A percentile compares a stretch with the other conserved stretches of the same genome.
Conservation (phyloP, 1,140 invertebrate species). For the Ceratina japonica region DNA sequence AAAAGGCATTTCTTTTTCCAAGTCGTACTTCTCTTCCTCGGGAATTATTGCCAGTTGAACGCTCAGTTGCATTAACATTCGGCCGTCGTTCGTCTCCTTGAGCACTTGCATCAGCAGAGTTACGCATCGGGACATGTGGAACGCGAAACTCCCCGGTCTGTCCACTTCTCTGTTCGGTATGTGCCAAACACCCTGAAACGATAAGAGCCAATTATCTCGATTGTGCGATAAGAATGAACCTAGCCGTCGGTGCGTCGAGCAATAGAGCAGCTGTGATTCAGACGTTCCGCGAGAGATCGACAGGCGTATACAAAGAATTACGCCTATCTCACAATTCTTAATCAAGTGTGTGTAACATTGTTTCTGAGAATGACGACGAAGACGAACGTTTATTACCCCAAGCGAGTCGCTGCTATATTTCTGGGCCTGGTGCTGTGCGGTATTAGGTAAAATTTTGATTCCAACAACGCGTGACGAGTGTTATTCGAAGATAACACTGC, state of each 20-base stretch:
- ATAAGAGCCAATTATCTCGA: background rate
- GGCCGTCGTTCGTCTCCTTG: slow-evolving; percentile 88
- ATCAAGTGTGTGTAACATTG: too few species aligned
- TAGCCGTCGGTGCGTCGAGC: too few species aligned
- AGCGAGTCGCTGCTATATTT: background rate
- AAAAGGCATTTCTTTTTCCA: slow-evolving; percentile 12
- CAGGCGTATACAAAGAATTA: too few species aligned
- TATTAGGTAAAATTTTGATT: slow-evolving; percentile 40
- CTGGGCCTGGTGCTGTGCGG: background rate
- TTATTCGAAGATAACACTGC: too few species aligned
- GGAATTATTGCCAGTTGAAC: slow-evolving; percentile 89
- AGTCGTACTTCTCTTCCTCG: slow-evolving; percentile 88
- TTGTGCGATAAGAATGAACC: background rate
- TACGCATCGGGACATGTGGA: slow-evolving; percentile 93
- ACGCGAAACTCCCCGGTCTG: slow-evolving; percentile 93
- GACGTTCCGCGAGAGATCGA: too few species aligned
- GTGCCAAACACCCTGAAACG: slow-evolving; percentile 90
- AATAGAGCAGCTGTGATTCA: too few species aligned
- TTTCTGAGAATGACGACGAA: background rate
- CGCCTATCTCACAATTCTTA: too few species aligned
- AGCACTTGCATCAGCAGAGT: slow-evolving; percentile 90
- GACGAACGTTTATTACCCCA: background rate
- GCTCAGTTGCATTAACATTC: slow-evolving; percentile 89
- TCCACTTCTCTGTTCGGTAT: slow-evolving; percentile 95
- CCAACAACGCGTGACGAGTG: too few species aligned